These are phyloP conservation scores for Electrona antarctica DNA, from an alignment of 2,113 vertebrate species.

Conservation along the genomic window DNA sequence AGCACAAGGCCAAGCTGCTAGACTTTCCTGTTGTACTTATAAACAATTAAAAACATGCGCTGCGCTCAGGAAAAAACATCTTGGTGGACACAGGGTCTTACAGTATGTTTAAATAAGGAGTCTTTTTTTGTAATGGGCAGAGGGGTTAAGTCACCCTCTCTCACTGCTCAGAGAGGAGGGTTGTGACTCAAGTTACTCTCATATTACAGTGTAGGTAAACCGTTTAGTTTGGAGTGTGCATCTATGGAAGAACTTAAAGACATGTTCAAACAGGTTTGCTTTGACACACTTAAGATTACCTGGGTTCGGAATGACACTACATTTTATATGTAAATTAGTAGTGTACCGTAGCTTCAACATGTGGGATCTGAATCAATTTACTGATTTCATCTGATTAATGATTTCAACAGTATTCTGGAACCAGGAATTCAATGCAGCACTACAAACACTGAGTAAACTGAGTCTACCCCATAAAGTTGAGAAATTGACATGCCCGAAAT, in stretches of 20 bases:
- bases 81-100: no score
- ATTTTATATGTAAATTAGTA: not conserved
- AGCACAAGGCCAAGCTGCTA: no score
- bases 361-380: not conserved
- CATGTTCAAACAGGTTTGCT: no score
- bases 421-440: not conserved
- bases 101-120: constrained; percentile 3
- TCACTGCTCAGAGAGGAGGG: constrained; percentile 20
- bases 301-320: not conserved
- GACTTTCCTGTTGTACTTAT: no score
- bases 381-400: not conserved
- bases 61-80: no score
- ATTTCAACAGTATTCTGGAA: not conserved
- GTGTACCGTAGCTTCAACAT: not conserved
- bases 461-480: not conserved
- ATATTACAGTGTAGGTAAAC: not conserved
- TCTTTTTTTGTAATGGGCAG: constrained; percentile 38
- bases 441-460: not conserved
- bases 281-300: not conserved
- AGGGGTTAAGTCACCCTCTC: constrained; percentile 36
- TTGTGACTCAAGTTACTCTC: constrained; percentile 7
- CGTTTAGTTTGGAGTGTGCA: not conserved
- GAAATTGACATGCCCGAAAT: constrained; percentile 5
- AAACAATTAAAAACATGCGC: no score
- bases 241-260: no score